Base-by-base conservation (phyloP, 2,113 vertebrate genomes). In the Perca fluviatilis region DNA sequence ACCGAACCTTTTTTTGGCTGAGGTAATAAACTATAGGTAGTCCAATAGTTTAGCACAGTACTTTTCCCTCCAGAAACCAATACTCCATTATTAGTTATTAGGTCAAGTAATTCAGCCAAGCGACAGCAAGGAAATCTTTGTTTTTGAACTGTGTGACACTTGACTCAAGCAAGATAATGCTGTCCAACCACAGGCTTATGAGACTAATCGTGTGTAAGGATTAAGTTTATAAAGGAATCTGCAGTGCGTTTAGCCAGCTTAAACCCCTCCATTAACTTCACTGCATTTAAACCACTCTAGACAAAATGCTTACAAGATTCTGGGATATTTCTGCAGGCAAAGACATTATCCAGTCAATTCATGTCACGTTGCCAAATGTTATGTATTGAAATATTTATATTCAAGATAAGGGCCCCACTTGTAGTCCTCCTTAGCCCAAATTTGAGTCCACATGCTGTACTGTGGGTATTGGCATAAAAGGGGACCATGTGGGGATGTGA, bases 141-240 rank as follows among this genome's bases (percentile, higher is more conserved):
- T 57, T 40, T 36, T 43, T 49, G 23, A 50, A 25, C 51, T 50
- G 8, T 51, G 56, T 71, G 46, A 80, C 70, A 27, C 11, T 64
- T 74, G 58, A 77, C 73, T 85, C n/a, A 13, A 54, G 30, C 79
- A 67, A 63, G 43, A 63, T 79, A 73, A 74, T 47, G 25, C 21
- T 15, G 62, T 33, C 50, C 49, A 40, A 40, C 9, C 33, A 21
- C 67, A 57, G 49, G 72, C 64, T 78, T 71, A 51, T 76, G 47
- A 54, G 54, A 58, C 75, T 83, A 71, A 82, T 81, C 58, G 50
- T 60, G 30, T 78, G 56, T 57, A 50, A 47, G 71, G 81, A 83
- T 87, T 82, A 82, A 63, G 49, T 19, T 53, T 49, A 64, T 77
- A 46, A 71, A 77, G 68, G 47, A 23, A 63, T 57, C 47, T 19